Evolutionary conservation across 2,888 invertebrate species (phyloP), one percentile per base, ranked within the genome.

Genomic region (Aethes cnicana): DNA sequence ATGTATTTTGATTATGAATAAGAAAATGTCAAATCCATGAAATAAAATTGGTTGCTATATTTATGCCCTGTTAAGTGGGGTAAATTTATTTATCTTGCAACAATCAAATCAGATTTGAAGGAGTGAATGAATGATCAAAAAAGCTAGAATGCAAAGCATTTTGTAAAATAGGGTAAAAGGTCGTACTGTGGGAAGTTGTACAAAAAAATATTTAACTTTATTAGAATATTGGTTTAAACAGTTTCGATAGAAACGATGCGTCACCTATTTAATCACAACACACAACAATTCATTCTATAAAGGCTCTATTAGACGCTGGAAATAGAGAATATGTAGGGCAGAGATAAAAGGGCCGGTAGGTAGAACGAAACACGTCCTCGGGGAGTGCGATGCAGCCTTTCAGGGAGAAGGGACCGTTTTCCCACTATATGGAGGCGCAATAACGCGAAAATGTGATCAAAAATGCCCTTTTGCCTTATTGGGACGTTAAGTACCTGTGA

Each of bases 391-490:
- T 46, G 23, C 37, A 37, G 30, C 30, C 44, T 32, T 39, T 41
- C 39, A 39, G 21, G 17, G 18, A 30, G 26, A 39, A 46, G 33
- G 37, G 18, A 18, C 28, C 26, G 8, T 41, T 32, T 46, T 32
- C 52, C 32, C 39, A 39, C 46, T 46, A 39, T n/a, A n/a, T 46
- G 37, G 20, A 44, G 39, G 32, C 32, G 44, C 37, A 44, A 46
- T 52, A 46, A 50, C 25, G 44, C 36, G 44, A 46, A 46, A 46
- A 52, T 46, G 32, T 46, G 44, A 32, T 52, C 37, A 52, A 52
- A 52, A 43, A 50, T 44, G 30, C 36, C 36, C 36, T 36, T 37
- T 30, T 36, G 36, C 30, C 43, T 23, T 23, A 37, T 43, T 44
- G 36, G 30, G 12, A 28, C 17, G 23, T 36, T 37, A 50, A 36